These are phyloP conservation scores for Agraylea sexmaculata DNA, from an alignment of 1,140 invertebrate genomes.

Conservation along the genomic window DNA sequence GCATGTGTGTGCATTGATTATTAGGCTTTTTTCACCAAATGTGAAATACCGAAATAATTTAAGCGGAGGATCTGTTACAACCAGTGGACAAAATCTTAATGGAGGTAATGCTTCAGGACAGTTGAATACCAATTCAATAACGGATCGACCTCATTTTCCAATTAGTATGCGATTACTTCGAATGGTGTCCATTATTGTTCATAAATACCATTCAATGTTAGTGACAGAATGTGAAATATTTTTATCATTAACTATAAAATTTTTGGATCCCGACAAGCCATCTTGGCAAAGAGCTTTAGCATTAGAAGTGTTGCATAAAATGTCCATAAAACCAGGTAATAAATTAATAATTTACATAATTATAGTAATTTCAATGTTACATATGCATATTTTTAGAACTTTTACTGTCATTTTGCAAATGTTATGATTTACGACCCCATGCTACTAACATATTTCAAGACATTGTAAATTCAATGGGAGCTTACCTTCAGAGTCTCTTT, in stretches of 20 bases:
- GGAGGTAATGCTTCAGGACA: constrained; percentile 11
- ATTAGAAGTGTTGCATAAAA: constrained; percentile 90
- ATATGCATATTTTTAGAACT: no score
- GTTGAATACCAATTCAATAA: constrained; percentile 25
- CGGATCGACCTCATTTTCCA: constrained; percentile 91
- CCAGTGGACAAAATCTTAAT: constrained; percentile 21
- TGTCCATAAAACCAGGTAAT: constrained; percentile 69
- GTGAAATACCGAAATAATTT: constrained; percentile 70
- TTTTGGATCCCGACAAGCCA: constrained; percentile 92
- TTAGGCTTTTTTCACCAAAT: constrained; percentile 95
- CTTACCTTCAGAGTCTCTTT: constrained; percentile 91
- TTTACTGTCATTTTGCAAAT: constrained; percentile 83
- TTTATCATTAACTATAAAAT: constrained; percentile 91
- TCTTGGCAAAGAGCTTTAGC: constrained; percentile 91
- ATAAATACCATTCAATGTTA: constrained; percentile 85
- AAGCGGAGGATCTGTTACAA: constrained; percentile 33
- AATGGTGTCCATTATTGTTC: constrained; percentile 85
- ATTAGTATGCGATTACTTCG: constrained; percentile 90
- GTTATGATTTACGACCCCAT: constrained; percentile 88
- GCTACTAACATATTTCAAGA: constrained; percentile 90
- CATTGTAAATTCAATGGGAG: constrained; percentile 88
- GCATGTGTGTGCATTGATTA: constrained; percentile 91
- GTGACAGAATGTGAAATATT: constrained; percentile 99
- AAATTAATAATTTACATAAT: no score
- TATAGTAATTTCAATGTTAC: no score